A percentile compares a stretch with the other conserved stretches of the same genome.
Evolutionary conservation across 2,113 vertebrate species (phyloP).

Genomic region (Pedionomus torquatus): DNA sequence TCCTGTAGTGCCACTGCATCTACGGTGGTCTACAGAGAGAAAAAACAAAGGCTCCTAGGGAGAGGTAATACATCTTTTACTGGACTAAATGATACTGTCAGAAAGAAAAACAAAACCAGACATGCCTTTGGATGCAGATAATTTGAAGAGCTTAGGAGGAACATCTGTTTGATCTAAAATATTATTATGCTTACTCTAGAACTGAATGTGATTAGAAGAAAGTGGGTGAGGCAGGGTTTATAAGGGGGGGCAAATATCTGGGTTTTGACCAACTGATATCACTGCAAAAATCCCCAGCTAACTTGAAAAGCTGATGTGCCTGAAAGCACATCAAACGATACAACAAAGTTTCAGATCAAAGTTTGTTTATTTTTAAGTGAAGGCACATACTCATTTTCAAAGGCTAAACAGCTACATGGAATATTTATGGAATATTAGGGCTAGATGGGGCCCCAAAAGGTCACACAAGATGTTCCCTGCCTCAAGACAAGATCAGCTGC

Average conservation of each 20-base stretch:
- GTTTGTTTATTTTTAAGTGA: neutral
- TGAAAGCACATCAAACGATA: neutral
- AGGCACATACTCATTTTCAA: neutral
- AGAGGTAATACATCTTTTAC: neutral
- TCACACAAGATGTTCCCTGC: neutral
- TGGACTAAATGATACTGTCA: neutral
- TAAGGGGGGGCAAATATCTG: neutral
- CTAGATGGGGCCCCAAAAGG: neutral
- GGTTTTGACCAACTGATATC: neutral
- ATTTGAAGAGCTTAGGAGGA: neutral
- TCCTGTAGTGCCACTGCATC: neutral
- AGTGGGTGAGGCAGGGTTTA: neutral
- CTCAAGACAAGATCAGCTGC: neutral
- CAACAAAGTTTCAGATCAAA: slow-evolving; percentile 9
- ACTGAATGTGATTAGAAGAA: neutral
- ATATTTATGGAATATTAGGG: neutral
- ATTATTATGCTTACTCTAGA: neutral
- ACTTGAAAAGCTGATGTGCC: neutral
- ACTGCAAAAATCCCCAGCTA: neutral
- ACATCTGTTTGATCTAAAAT: slow-evolving; percentile 20
- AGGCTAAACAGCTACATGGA: neutral
- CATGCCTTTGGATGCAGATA: neutral
- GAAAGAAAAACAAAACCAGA: neutral
- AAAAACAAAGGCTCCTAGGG: neutral
- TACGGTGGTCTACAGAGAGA: neutral